Base-by-base conservation (phyloP, 2,888 invertebrate genomes). In the Asteroscopus sphinx region DNA sequence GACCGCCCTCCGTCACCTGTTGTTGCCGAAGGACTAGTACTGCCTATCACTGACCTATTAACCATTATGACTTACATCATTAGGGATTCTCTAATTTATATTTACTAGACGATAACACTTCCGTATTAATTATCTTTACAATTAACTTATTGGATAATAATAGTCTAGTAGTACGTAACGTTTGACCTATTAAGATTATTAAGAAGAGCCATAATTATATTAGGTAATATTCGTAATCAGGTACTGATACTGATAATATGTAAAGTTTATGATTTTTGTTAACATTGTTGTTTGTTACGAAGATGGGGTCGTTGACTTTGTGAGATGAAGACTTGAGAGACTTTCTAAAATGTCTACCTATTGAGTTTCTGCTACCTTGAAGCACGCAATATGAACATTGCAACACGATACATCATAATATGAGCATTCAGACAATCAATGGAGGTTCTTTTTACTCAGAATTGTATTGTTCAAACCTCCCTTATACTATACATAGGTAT, bases 311-410 rank as follows among this genome's bases (percentile, higher is more conserved):
- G 78, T 81, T 85, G 93, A 92, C 93, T 86, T 76, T 81, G 80
- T 77, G 77, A 84, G 82, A n/a, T n/a, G n/a, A n/a, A n/a, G n/a
- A n/a, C n/a, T 86, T 81, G 82, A 86, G 83, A 86, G 83, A 90
- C 93, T 94, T 93, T 94, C 93, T 93, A 93, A 92, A 94, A 87
- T 90, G 88, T 83, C 87, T 88, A 90, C 89, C 88, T 83, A 88
- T 28, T 28, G 28, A 28, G 83, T 88, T 91, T 90, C 92, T 91
- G 91, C 90, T 92, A 91, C 89, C 89, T 88, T 85, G 87, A 86
- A 77, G 86, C 88, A 89, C 87, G 92, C 88, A 87, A 91, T 82
- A 77, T 80, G 80, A 80, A 35, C 39, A 55, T 51, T 65, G 52
- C 40, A 56, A 56, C 49, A 49, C 39, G 41, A 58, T 56, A 47